phyloP scores from a whole-genome alignment of 2,113 vertebrate species.

The Damaliscus lunatus region DNA sequence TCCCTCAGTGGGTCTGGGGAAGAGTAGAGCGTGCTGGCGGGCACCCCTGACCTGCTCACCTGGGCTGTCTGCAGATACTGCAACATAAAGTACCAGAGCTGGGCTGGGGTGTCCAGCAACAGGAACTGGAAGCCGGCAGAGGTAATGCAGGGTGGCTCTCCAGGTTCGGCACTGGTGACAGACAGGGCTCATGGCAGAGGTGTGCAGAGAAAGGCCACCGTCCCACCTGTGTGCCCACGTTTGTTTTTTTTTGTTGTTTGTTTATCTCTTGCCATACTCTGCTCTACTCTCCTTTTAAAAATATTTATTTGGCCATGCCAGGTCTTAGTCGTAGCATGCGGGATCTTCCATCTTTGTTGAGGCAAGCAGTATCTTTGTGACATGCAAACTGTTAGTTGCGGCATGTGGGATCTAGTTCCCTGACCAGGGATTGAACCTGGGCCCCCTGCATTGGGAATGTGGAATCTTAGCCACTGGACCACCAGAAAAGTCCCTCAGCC shows the following conservation, averaged over 20 bases:
- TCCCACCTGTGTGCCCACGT: background rate
- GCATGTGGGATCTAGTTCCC: background rate
- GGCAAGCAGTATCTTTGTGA: background rate
- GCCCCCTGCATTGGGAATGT: background rate
- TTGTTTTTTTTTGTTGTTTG: background rate
- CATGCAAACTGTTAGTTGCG: background rate
- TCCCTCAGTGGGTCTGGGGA: too few relatives aligned
- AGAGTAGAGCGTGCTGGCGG: accelerated
- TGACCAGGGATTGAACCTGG: background rate
- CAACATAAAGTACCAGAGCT: constrained; percentile 95
- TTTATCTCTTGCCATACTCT: background rate
- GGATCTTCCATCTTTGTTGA: background rate
- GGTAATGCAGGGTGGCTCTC: constrained; percentile 92
- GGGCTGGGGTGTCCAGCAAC: constrained; percentile 90
- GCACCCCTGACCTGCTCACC: constrained; percentile 74
- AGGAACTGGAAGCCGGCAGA: constrained; percentile 95
- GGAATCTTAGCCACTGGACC: background rate
- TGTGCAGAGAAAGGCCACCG: background rate
- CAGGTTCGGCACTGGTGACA: constrained; percentile 80
- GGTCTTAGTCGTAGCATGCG: background rate
- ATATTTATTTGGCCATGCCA: background rate
- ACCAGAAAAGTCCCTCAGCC: background rate
- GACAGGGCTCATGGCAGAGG: background rate
- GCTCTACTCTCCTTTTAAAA: background rate
- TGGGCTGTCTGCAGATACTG: constrained; percentile 93